Conservation (phyloP, 2,797 vertebrate genomes). For the Eulemur mongoz region DNA sequence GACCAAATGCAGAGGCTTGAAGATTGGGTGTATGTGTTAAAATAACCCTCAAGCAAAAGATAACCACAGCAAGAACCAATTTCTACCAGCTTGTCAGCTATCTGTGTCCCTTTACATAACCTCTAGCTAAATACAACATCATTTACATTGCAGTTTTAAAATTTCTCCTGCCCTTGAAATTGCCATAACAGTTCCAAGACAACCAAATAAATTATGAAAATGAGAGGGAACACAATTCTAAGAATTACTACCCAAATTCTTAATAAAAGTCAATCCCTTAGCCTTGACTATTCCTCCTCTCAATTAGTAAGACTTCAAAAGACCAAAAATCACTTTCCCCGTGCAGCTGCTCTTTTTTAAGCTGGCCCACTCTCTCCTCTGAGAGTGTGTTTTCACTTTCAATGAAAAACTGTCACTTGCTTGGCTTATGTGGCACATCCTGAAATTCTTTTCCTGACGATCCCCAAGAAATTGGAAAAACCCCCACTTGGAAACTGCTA, state of each 20-base stretch:
- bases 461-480: background rate
- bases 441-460: background rate
- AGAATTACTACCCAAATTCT: background rate
- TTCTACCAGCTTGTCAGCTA: background rate
- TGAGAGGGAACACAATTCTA: background rate
- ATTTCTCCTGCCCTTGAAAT: background rate
- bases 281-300: no score
- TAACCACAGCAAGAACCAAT: background rate
- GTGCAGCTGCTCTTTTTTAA: background rate
- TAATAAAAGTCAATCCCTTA: background rate
- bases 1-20: background rate
- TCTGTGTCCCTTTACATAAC: background rate
- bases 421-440: background rate
- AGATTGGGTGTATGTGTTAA: background rate
- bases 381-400: background rate
- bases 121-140: background rate
- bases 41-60: background rate
- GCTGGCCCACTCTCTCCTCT: background rate
- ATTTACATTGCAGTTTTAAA: background rate
- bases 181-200: background rate
- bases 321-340: background rate
- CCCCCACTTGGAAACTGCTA: background rate
- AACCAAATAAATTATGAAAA: background rate
- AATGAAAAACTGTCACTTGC: background rate
- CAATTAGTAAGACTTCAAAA: background rate